Evolutionary conservation across 2,888 invertebrate genomes (phyloP).

Genomic region (Drosophila suboccidentalis): DNA sequence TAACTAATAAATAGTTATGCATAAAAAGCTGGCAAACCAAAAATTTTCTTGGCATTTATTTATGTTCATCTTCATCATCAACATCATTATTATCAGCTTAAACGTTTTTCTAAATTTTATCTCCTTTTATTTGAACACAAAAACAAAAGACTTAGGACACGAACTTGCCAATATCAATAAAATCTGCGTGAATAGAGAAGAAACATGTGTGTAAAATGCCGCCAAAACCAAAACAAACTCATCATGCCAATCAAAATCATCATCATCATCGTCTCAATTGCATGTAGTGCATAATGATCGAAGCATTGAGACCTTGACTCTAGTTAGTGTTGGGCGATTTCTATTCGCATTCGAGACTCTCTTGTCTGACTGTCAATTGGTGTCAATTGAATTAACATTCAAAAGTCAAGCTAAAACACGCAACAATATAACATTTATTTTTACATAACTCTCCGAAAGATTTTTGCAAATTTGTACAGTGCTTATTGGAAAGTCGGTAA

Average conservation of each 20-base stretch:
- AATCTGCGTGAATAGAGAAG: too few relatives aligned
- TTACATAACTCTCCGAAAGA: conserved; percentile 7
- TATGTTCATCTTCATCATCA: too few relatives aligned
- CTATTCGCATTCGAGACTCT: conserved; percentile 4
- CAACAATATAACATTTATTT: conserved; percentile 1
- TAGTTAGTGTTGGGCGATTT: conserved; percentile 14
- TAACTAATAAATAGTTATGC: too few relatives aligned
- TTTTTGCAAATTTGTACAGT: conserved; percentile 8
- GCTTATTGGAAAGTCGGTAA: not conserved
- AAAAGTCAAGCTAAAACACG: conserved; percentile 16
- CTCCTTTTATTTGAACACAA: not conserved
- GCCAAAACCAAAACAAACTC: not conserved
- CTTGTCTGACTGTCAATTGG: conserved; percentile 3
- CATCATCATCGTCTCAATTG: not conserved
- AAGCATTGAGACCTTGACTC: conserved; percentile 21
- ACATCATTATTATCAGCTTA: too few relatives aligned
- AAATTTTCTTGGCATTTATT: too few relatives aligned
- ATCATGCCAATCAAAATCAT: not conserved
- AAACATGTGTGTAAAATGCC: not conserved
- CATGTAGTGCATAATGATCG: conserved; percentile 15
- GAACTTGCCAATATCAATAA: conserved; percentile 45
- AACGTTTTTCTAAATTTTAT: not conserved
- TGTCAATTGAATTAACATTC: conserved; percentile 57
- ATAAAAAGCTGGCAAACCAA: too few relatives aligned
- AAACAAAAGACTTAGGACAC: conserved; percentile 63